These are phyloP conservation scores for Pangasius mekongensis DNA, from an alignment of 2,797 vertebrate genomes.

Conservation along the genomic window DNA sequence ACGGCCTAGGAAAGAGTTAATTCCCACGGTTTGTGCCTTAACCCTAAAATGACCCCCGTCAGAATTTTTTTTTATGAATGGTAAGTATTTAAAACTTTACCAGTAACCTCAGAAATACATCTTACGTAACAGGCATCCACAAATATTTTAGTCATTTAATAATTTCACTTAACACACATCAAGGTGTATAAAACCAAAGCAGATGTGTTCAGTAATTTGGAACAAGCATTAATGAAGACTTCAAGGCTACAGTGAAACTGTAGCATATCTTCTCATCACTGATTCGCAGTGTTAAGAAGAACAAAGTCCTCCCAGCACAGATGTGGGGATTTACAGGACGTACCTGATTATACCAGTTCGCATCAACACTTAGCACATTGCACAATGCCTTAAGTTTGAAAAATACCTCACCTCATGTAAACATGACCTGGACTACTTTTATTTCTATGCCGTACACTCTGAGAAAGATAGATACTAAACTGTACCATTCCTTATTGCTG, in stretches of 20 bases:
- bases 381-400: neutral
- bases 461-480: neutral
- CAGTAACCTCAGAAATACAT: neutral
- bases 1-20: slow-evolving; percentile 75
- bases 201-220: neutral
- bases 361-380: neutral
- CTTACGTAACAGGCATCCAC: neutral
- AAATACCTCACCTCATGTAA: neutral
- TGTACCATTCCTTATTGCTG: neutral
- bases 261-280: neutral
- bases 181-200: neutral
- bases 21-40: slow-evolving; percentile 71
- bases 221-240: neutral
- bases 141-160: neutral
- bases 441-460: neutral
- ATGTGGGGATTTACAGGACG: neutral
- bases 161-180: neutral
- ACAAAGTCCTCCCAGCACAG: neutral
- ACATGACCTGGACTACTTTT: neutral
- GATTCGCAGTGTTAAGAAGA: neutral
- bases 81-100: neutral
- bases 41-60: slow-evolving; percentile 55
- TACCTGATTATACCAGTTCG: neutral
- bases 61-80: slow-evolving; percentile 32
- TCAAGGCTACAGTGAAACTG: neutral